Evolutionary conservation across 2,888 invertebrate species (phyloP), one percentile per base, ranked within the genome.

Genomic region (Neoaliturus tenellus): DNA sequence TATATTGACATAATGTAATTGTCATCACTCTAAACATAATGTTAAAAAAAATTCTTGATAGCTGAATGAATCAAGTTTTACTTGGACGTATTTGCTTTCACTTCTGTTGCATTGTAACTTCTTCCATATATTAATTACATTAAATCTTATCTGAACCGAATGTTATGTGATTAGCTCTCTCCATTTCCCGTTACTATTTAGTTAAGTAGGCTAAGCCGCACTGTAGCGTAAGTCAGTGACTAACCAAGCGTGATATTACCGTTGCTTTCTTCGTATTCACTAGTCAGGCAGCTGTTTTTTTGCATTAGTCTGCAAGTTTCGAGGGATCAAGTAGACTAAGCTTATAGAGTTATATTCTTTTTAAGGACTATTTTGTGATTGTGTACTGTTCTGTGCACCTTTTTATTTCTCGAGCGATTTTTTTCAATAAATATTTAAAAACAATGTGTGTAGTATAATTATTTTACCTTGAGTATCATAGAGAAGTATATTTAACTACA

Each of bases 341-440:
- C 71, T 71, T 71, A 23, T 71, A 71, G 71, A 71, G 14, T 71
- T 39, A 62, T 62, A 48, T 78, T 31, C 20, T 55, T 78, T 17
- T 78, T 55, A 33, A 78, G 35, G 78, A 55, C 20, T 14, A 55
- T 44, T 78, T 55, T 78, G 78, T 78, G 78, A 78, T 78, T 55
- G 78, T 78, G 78, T 71, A 71, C 55, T 35, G 20, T 48, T 23
- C 25, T 33, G 51, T 35, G 55, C 78, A 51, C 51, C 78, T 75
- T 75, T 78, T 78, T 55, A 55, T 78, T 78, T 78, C 51, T 78
- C 55, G n/a, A 78, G 48, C 17, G 48, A 75, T 75, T 78, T 78
- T 78, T 78, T 78, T 78, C 55, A 78, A 78, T 78, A 78, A 78
- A 78, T 78, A 78, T 71, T 71, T 39, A 14, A 71, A 71, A 8